These are phyloP conservation scores for Dolichallabes microphthalmus DNA, from an alignment of 2,113 vertebrate species.

Conservation along the genomic window DNA sequence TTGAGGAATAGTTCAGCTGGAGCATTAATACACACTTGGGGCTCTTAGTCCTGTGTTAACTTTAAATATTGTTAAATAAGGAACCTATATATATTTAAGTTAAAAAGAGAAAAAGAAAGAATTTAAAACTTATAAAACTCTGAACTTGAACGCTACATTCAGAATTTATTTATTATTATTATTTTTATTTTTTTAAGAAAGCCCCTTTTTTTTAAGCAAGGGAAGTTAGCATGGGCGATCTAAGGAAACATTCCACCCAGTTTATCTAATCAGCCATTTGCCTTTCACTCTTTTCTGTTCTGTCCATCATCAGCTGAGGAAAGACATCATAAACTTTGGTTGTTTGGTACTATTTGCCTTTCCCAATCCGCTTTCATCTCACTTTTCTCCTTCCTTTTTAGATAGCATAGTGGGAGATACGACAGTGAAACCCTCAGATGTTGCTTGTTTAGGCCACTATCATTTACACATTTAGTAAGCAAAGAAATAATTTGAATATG, in stretches of 20 bases:
- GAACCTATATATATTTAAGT: neutral
- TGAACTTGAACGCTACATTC: neutral
- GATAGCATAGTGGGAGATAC: constrained; percentile 13
- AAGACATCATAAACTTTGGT: neutral
- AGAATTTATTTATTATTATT: too few species aligned
- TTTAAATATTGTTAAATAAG: too few species aligned
- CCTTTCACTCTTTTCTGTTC: constrained; percentile 23
- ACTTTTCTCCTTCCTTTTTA: constrained; percentile 7
- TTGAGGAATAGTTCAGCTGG: too few species aligned
- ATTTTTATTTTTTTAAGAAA: too few species aligned
- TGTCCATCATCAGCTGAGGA: constrained; percentile 27
- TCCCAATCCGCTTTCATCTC: constrained; percentile 38
- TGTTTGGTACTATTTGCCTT: constrained; percentile 33
- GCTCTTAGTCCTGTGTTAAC: too few species aligned
- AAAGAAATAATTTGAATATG: neutral
- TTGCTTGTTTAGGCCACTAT: neutral
- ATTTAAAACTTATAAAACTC: neutral
- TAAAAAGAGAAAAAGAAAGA: too few species aligned
- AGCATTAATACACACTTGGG: too few species aligned
- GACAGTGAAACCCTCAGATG: neutral
- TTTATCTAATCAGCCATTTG: constrained; percentile 35
- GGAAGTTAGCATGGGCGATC: constrained; percentile 6
- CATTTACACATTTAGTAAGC: neutral
- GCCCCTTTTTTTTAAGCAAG: neutral
- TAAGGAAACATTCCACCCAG: constrained; percentile 18